A percentile compares a stretch with the other conserved stretches of the same genome.
These are phyloP conservation scores for Knipowitschia caucasica DNA, from an alignment of 2,797 vertebrate species.

Conservation along the genomic window DNA sequence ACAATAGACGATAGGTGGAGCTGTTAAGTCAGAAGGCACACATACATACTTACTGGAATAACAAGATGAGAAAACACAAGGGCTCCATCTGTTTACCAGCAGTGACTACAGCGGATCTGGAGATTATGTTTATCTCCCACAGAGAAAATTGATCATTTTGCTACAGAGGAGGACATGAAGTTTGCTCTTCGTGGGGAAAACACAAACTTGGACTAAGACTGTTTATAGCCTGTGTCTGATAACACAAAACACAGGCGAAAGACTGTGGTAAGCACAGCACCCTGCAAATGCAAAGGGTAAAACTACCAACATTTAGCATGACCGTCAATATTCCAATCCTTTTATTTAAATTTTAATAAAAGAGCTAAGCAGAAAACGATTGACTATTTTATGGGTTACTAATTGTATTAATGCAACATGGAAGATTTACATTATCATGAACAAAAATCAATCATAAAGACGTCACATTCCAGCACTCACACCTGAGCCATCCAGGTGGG, in stretches of 20 bases:
- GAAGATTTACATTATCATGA: too few species aligned
- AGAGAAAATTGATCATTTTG: constrained; percentile 42
- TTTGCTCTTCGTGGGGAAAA: constrained; percentile 32
- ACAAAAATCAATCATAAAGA: not conserved
- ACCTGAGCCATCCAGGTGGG: constrained; percentile 37
- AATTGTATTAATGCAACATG: too few species aligned
- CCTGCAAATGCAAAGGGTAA: not conserved
- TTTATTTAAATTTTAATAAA: too few species aligned
- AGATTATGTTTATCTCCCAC: constrained; percentile 34
- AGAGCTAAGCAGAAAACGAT: too few species aligned
- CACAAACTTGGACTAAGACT: constrained; percentile 15
- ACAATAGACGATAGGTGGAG: constrained; percentile 2
- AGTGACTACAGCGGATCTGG: constrained; percentile 38
- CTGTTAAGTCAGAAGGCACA: constrained; percentile 3
- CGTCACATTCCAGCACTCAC: not conserved
- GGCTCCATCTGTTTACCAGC: constrained; percentile 15
- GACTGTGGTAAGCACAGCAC: not conserved
- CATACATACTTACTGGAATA: constrained; percentile 18
- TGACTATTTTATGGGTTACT: too few species aligned
- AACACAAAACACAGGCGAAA: not conserved
- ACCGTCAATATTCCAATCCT: too few species aligned
- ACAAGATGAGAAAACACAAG: constrained; percentile 27
- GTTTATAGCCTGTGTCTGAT: too few species aligned
- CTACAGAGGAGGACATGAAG: constrained; percentile 26
- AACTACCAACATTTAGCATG: too few species aligned